These are phyloP conservation scores for Poeciliopsis gracilis DNA, from an alignment of 2,797 vertebrate genomes.

Conservation along the genomic window DNA sequence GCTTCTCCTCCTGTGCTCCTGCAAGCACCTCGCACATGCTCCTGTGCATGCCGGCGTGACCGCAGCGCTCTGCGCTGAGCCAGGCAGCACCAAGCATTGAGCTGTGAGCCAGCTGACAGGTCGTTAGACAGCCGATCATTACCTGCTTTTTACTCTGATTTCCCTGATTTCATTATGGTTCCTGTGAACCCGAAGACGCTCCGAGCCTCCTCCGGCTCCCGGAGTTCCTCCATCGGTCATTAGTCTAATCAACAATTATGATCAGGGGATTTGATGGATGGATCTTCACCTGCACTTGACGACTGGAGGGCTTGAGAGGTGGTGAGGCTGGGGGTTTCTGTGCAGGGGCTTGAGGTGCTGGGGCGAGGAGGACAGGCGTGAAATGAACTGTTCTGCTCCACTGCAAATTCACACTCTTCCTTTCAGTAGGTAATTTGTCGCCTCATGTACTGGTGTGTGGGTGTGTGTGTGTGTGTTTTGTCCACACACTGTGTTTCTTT, in stretches of 20 bases:
- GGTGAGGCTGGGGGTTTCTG: constrained; percentile 15
- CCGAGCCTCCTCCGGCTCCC: constrained; percentile 26
- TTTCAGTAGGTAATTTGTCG: constrained; percentile 82
- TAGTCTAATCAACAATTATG: constrained; percentile 74
- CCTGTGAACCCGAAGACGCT: constrained; percentile 37
- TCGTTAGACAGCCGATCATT: constrained; percentile 78
- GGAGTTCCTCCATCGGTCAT: constrained; percentile 43
- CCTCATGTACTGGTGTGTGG: constrained; percentile 71
- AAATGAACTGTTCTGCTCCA: constrained; percentile 87
- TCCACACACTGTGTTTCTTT: constrained; percentile 36
- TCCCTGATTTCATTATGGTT: constrained; percentile 57
- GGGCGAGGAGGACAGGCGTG: constrained; percentile 84
- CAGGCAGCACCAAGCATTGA: constrained; percentile 74
- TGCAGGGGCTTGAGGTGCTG: constrained; percentile 53
- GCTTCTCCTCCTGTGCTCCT: constrained; percentile 45
- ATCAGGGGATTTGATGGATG: constrained; percentile 73
- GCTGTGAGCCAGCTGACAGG: constrained; percentile 65
- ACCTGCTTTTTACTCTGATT: constrained; percentile 75
- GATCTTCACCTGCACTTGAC: constrained; percentile 64
- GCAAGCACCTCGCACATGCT: constrained; percentile 69
- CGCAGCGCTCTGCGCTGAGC: constrained; percentile 51
- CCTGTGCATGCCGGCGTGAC: constrained; percentile 66
- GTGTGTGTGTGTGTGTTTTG: constrained; percentile 39
- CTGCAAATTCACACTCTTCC: constrained; percentile 77
- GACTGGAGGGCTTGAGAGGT: constrained; percentile 49